Evolutionary conservation across 2,113 vertebrate species (phyloP).

Genomic region (Polypterus bichir): DNA sequence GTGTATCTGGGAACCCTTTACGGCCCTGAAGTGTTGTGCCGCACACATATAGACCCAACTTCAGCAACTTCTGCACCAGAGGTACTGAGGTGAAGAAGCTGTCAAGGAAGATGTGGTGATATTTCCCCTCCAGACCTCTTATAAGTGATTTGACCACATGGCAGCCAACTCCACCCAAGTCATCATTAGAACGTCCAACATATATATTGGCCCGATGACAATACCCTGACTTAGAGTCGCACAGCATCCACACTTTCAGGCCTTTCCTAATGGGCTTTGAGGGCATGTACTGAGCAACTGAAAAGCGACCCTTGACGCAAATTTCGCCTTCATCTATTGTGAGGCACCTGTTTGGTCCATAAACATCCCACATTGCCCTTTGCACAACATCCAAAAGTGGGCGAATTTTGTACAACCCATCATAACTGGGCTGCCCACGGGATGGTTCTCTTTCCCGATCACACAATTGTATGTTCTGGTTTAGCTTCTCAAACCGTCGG

Average conservation of each 20-base stretch:
- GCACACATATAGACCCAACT: conserved; percentile 51
- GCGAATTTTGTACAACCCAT: conserved; percentile 59
- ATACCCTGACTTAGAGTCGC: conserved; percentile 60
- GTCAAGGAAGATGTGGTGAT: conserved; percentile 61
- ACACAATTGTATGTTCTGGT: conserved; percentile 58
- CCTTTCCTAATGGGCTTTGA: conserved; percentile 56
- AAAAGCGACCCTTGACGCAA: conserved; percentile 48
- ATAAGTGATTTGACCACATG: conserved; percentile 48
- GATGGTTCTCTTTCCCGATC: conserved; percentile 47
- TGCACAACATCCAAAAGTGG: conserved; percentile 56
- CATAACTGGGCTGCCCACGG: conserved; percentile 53
- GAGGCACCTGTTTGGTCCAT: conserved; percentile 54
- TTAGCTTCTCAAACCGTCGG: conserved; percentile 57
- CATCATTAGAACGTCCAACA: conserved; percentile 42
- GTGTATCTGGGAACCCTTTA: conserved; percentile 53
- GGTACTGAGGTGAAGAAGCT: conserved; percentile 60
- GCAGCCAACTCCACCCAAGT: conserved; percentile 37
- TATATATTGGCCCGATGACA: conserved; percentile 53
- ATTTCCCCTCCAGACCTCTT: conserved; percentile 49
- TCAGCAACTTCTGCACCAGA: conserved; percentile 50
- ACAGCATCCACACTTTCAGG: conserved; percentile 63
- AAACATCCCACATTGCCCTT: conserved; percentile 58
- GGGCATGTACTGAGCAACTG: conserved; percentile 56
- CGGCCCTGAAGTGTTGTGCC: conserved; percentile 50
- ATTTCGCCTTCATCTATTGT: conserved; percentile 54